Evolutionary conservation across 2,797 vertebrate genomes (phyloP).

Genomic region (Saguinus oedipus): DNA sequence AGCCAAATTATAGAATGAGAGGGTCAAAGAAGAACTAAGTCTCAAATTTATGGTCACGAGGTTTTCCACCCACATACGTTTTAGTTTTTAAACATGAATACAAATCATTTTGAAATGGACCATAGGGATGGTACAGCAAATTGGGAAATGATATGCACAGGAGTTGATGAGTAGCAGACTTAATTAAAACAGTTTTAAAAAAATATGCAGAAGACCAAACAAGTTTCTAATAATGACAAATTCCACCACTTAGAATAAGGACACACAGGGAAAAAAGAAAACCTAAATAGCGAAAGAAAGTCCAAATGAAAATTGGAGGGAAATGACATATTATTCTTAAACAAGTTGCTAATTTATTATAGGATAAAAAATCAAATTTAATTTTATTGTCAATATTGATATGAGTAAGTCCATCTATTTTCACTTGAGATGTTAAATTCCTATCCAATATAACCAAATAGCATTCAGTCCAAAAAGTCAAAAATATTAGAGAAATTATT

Average conservation of each 20-base stretch:
- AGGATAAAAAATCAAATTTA: background rate
- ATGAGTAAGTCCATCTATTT: background rate
- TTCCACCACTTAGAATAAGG: background rate
- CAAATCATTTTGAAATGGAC: conserved; percentile 65
- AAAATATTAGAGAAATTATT: background rate
- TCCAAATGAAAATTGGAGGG: background rate
- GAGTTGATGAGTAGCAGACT: conserved; percentile 56
- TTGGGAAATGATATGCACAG: conserved; percentile 52
- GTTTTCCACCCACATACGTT: conserved; percentile 70
- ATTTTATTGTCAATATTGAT: background rate
- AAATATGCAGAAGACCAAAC: background rate
- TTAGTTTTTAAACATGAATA: conserved; percentile 67
- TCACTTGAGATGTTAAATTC: background rate
- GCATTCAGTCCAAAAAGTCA: background rate
- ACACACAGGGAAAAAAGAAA: background rate
- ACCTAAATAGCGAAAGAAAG: background rate
- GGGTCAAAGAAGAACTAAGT: conserved; percentile 64
- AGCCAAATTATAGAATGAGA: conserved; percentile 57
- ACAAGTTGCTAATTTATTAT: background rate
- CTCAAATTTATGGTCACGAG: conserved; percentile 63
- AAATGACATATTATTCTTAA: background rate
- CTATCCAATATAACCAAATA: background rate
- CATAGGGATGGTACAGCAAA: conserved; percentile 48
- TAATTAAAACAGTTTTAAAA: conserved; percentile 37
- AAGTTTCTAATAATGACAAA: background rate